These are phyloP conservation scores for Danionella dracula DNA, from an alignment of 2,797 vertebrate species.

Conservation along the genomic window DNA sequence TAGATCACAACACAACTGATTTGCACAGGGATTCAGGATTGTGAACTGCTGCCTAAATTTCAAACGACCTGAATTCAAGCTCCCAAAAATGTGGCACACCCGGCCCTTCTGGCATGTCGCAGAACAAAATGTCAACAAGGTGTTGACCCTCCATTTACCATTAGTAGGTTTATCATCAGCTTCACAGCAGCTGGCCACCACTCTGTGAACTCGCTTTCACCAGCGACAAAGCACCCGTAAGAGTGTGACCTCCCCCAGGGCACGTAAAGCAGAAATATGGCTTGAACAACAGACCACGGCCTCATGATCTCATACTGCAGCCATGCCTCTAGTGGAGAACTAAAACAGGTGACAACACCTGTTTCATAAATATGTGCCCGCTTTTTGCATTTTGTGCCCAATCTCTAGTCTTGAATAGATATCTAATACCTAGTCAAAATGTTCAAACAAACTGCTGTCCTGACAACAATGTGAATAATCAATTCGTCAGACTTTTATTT, in stretches of 20 bases:
- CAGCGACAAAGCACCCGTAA: conserved; percentile 38
- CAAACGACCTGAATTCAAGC: not conserved
- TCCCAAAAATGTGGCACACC: not conserved
- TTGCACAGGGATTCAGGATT: no score
- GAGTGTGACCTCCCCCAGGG: conserved; percentile 47
- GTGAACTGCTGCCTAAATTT: not conserved
- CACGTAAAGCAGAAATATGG: conserved; percentile 45
- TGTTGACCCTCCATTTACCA: conserved; percentile 31
- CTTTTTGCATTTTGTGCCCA: not conserved
- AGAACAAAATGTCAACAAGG: conserved; percentile 31
- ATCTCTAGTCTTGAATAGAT: no score
- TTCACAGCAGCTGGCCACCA: conserved; percentile 29
- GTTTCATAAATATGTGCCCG: conserved; percentile 9
- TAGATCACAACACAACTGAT: no score
- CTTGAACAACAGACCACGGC: conserved; percentile 33
- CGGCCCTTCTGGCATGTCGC: conserved; percentile 9
- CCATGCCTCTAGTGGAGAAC: conserved; percentile 10
- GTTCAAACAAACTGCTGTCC: no score
- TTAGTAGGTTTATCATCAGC: conserved; percentile 32
- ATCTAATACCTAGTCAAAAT: no score
- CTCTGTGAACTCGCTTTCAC: conserved; percentile 46
- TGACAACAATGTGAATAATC: no score
- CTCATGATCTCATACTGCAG: conserved; percentile 42
- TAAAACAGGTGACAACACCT: conserved; percentile 35
- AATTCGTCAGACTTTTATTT: no score